A percentile compares a stretch with the other conserved stretches of the same genome.
Evolutionary conservation across 2,113 vertebrate species (phyloP).

Genomic region (Amazona guildingii): DNA sequence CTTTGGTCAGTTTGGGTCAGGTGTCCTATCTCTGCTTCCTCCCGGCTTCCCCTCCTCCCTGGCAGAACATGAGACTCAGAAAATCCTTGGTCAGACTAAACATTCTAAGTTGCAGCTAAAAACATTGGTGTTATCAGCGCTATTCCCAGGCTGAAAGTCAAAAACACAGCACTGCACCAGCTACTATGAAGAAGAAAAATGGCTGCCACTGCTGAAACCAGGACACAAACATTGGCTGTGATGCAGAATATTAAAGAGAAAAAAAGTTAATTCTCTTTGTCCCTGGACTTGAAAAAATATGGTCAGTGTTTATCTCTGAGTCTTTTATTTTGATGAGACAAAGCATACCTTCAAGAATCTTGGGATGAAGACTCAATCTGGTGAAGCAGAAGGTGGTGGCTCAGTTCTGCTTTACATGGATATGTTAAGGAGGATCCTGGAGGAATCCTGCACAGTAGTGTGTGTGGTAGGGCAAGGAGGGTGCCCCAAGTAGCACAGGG

Average conservation of each 20-base stretch:
- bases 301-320: background rate
- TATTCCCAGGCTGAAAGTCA: too few species aligned
- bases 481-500: background rate
- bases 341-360: background rate
- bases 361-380: background rate
- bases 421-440: background rate
- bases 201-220: too few species aligned
- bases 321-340: background rate
- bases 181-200: too few species aligned
- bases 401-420: background rate
- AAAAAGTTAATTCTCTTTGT: background rate
- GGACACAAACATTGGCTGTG: background rate
- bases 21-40: too few species aligned
- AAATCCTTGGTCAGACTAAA: too few species aligned
- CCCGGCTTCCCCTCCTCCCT: too few species aligned
- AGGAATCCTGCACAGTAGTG: background rate
- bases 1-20: too few species aligned
- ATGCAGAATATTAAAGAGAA: background rate
- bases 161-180: too few species aligned
- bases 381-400: background rate
- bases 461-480: background rate
- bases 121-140: too few species aligned
- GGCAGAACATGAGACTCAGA: too few species aligned
- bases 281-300: background rate
- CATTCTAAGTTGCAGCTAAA: too few species aligned